A percentile compares a stretch with the other conserved stretches of the same genome.
Evolutionary conservation across 2,888 invertebrate genomes (phyloP).

Genomic region (Ochropleura plecta): DNA sequence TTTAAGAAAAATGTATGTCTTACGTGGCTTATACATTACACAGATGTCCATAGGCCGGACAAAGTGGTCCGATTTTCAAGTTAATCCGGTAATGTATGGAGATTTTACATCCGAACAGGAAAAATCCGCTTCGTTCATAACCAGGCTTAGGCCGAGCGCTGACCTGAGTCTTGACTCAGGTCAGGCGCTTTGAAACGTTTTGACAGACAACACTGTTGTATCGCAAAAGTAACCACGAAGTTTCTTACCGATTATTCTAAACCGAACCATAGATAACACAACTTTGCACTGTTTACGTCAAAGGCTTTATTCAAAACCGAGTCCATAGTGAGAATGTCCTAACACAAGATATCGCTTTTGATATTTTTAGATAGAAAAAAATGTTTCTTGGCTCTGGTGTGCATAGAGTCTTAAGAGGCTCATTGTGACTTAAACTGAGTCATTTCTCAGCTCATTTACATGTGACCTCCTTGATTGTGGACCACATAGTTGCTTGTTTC

Average conservation of each 20-base stretch:
- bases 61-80: not conserved
- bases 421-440: constrained; percentile 42
- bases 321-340: not conserved
- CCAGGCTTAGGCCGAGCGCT: not conserved
- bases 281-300: not conserved
- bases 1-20: constrained; percentile 47
- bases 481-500: constrained; percentile 36
- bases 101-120: constrained; percentile 1
- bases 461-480: constrained; percentile 42
- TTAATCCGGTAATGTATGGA: not conserved
- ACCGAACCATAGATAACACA: not conserved
- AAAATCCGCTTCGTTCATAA: not conserved
- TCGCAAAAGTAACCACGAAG: not conserved
- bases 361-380: not conserved
- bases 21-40: not conserved
- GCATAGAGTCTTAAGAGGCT: constrained; percentile 2
- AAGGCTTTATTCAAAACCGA: not conserved
- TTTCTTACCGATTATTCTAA: not conserved
- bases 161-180: too few relatives aligned
- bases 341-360: not conserved
- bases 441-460: constrained; percentile 58
- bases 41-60: not conserved
- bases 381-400: not conserved
- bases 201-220: not conserved
- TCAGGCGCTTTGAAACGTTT: not conserved